A percentile compares a stretch with the other conserved stretches of the same genome.
Evolutionary conservation across 2,888 invertebrate genomes (phyloP).

Genomic region (Dexiosoma caninum): DNA sequence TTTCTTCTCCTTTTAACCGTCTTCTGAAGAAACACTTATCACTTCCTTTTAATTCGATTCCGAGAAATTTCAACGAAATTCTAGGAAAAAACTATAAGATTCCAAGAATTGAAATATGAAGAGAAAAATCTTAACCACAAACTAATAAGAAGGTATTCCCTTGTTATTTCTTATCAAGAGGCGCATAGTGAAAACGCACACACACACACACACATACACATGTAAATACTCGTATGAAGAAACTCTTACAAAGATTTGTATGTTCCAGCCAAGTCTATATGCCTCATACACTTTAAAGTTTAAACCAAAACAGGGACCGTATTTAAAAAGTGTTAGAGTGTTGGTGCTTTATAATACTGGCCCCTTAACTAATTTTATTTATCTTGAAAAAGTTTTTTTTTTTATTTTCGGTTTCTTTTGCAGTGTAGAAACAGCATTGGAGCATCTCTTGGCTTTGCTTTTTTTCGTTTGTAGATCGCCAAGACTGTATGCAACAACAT

Average conservation of each 20-base stretch:
- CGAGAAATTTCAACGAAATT: conserved; percentile 68
- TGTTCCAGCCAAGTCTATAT: conserved; percentile 11
- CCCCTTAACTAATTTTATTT: conserved; percentile 65
- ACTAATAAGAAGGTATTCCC: conserved; percentile 73
- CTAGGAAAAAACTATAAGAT: conserved; percentile 75
- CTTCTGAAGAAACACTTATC: conserved; percentile 49
- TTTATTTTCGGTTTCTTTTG: neutral
- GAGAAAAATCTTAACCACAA: conserved; percentile 28
- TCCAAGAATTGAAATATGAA: conserved; percentile 72
- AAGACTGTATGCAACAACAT: conserved; percentile 31
- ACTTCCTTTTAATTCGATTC: conserved; percentile 66
- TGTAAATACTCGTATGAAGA: too few relatives aligned
- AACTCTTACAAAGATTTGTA: too few relatives aligned
- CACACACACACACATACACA: neutral
- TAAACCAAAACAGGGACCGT: neutral
- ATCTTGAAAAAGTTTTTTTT: conserved; percentile 52
- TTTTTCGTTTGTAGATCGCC: neutral
- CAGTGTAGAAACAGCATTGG: neutral
- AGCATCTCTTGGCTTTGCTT: conserved; percentile 18
- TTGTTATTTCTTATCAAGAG: conserved; percentile 65
- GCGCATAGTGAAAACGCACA: conserved; percentile 45
- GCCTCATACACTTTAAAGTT: neutral
- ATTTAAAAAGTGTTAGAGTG: neutral
- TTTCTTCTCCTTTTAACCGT: neutral
- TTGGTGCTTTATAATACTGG: conserved; percentile 52